Base-by-base conservation (phyloP, 2,113 vertebrate genomes). In the Atlantisia rogersi region DNA sequence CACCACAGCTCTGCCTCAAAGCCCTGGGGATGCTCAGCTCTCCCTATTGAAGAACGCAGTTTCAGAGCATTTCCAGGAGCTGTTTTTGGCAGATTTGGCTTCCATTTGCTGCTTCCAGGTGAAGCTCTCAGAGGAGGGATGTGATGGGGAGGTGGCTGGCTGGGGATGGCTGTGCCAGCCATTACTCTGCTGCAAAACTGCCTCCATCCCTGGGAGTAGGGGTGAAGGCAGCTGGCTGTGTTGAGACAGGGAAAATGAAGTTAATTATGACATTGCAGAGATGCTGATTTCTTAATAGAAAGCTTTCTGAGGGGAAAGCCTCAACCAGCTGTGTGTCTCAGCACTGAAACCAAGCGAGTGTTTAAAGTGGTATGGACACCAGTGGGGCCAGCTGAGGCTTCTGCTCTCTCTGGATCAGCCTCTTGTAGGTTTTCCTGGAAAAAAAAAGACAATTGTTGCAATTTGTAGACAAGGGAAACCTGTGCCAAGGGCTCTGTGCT, bases 261-360 rank as follows among this genome's bases (percentile, higher is more conserved):
- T 88, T 88, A 92, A 96, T 92, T 24, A 44, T 65, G 84, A 48
- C 32, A 46, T 73, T 81, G 59, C 56, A 88, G 78, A 80, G 63
- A 63, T 60, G 56, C 56, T 67, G 88, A 65, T 77, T 87, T 58
- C 55, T 91, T 92, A 84, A 69, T 16, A 90, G 85, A 67, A 92
- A 86, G 35, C 80, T 86, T 71, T 85, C 62, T 48, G 40, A 86
- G 40, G 68, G 86, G 68, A 88, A 52, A 71, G 26, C 10, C 40
- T 89, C 1, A 2, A 19, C 39, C 46, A 94, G 78, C 52, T 71
- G 53, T 3, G 35, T 67, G 32, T 85, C 50, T 71, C 2, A 1
- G 82, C 62, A 52, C 63, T 82, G 82, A 22, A 55, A 74, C 68
- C 2, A 5, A 84, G 39, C 10, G 40, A 46, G 69, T 32, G 25